Evolutionary conservation across 1,140 invertebrate species (phyloP).

Genomic region (Calosoma granatense): DNA sequence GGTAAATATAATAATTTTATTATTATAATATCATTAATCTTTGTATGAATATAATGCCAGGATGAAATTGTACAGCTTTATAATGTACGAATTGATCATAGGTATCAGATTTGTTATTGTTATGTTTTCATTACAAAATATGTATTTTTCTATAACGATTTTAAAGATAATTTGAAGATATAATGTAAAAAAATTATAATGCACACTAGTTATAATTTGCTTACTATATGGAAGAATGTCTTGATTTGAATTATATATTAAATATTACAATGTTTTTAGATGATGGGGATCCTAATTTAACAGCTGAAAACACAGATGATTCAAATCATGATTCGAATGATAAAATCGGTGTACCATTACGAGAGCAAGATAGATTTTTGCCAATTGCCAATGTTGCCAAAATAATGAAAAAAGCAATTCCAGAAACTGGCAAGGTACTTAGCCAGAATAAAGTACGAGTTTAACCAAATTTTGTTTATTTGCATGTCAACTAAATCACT

Average conservation of each 20-base stretch:
- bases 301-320: slow-evolving; percentile 62
- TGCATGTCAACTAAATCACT: neutral
- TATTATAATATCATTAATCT: no score
- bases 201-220: neutral
- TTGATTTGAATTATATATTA: slow-evolving; percentile 14
- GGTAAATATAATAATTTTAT: slow-evolving; percentile 29
- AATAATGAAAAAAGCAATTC: slow-evolving; percentile 98
- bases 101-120: slow-evolving; percentile 16
- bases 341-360: slow-evolving; percentile 43
- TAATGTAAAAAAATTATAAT: no score
- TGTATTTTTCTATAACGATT: no score
- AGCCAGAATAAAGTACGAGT: slow-evolving; percentile 27
- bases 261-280: slow-evolving; percentile 13
- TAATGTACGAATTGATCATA: neutral
- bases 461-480: slow-evolving; percentile 11
- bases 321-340: slow-evolving; percentile 50
- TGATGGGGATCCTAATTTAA: slow-evolving; percentile 24
- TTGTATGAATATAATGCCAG: no score
- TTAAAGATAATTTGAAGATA: no score
- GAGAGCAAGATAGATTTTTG: slow-evolving; percentile 90
- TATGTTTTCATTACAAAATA: no score
- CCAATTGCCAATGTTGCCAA: slow-evolving; percentile 98
- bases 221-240: neutral
- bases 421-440: slow-evolving; percentile 83
- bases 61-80: no score